Evolutionary conservation across 1,140 invertebrate genomes (phyloP).

Genomic region (Lepidurus packardi): DNA sequence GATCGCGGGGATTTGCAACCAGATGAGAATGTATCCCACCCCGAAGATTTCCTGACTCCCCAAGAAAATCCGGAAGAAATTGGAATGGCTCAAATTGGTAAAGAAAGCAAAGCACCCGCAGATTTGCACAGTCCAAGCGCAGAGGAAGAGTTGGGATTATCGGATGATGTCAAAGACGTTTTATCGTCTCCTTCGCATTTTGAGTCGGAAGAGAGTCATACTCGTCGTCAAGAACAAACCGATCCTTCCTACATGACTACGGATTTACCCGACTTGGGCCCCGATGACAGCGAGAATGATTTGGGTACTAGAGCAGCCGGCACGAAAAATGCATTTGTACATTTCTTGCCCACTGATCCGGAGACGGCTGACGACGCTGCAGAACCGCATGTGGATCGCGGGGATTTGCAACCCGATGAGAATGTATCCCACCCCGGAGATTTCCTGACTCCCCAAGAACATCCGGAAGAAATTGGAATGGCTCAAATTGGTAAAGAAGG

Average conservation of each 20-base stretch:
- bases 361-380: not conserved
- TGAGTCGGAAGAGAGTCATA: not conserved
- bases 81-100: not conserved
- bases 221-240: not conserved
- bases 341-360: not conserved
- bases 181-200: not conserved
- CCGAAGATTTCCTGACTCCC: not conserved
- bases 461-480: not conserved
- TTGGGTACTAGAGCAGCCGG: not conserved
- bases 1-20: not conserved
- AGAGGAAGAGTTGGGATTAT: not conserved
- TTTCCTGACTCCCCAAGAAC: not conserved
- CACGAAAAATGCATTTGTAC: not conserved
- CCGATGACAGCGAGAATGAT: not conserved
- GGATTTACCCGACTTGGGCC: not conserved
- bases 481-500: not conserved
- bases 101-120: not conserved
- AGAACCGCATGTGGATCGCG: not conserved
- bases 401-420: not conserved
- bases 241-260: not conserved
- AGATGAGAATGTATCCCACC: not conserved
- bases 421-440: not conserved
- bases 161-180: not conserved
- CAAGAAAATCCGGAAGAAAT: not conserved
- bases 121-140: not conserved